These are phyloP conservation scores for Trilocha varians DNA, from an alignment of 2,888 invertebrate genomes.

Conservation along the genomic window DNA sequence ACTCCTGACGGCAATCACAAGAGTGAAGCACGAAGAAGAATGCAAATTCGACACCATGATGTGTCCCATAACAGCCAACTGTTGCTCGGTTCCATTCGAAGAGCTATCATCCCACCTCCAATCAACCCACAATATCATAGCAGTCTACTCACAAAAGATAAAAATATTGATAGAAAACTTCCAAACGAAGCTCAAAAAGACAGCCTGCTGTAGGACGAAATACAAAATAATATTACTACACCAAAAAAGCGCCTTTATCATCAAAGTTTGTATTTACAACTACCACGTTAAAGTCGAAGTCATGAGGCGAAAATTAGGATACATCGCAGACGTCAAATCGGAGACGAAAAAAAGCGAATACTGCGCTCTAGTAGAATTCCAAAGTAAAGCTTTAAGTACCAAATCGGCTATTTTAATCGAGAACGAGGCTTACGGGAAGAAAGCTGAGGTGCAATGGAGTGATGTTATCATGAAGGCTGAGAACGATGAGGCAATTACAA, in stretches of 20 bases:
- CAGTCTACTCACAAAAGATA: constrained; percentile 65
- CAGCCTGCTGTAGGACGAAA: constrained; percentile 63
- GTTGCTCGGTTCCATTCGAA: constrained; percentile 56
- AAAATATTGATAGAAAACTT: constrained; percentile 67
- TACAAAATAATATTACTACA: constrained; percentile 62
- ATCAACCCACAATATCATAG: constrained; percentile 55
- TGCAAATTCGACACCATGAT: constrained; percentile 63
- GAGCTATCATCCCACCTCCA: constrained; percentile 58
- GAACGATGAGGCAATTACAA: constrained; percentile 62
- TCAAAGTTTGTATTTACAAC: constrained; percentile 67
- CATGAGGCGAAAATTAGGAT: constrained; percentile 59
- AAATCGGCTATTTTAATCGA: constrained; percentile 63
- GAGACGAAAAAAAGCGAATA: constrained; percentile 60
- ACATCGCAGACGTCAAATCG: constrained; percentile 50
- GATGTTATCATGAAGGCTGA: constrained; percentile 60
- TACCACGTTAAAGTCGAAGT: constrained; percentile 64
- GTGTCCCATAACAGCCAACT: constrained; percentile 61
- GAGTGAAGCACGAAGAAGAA: constrained; percentile 59
- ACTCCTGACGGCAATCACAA: constrained; percentile 46
- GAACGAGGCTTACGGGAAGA: constrained; percentile 61
- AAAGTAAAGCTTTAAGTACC: constrained; percentile 57
- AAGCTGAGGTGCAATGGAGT: constrained; percentile 65
- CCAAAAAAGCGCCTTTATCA: constrained; percentile 64
- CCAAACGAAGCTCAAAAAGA: constrained; percentile 62
- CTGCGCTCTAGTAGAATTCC: constrained; percentile 61